A percentile compares a stretch with the other conserved stretches of the same genome.
Evolutionary conservation across 2,888 invertebrate species (phyloP).

Genomic region (Drosophila mimetica): DNA sequence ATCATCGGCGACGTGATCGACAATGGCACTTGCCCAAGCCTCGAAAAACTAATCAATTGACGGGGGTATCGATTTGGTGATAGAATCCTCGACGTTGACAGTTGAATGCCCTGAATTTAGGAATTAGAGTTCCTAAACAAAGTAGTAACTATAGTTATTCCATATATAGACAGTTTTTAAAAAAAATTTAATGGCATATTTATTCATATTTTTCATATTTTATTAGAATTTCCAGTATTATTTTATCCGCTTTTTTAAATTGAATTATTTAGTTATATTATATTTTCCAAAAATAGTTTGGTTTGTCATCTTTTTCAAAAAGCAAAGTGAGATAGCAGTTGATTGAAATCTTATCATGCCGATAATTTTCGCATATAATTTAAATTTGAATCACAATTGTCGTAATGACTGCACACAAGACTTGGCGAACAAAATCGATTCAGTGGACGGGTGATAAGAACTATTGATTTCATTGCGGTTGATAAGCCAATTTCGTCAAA

Average conservation of each 20-base stretch:
- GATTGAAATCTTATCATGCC: slow-evolving; percentile 20
- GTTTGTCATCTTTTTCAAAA: neutral
- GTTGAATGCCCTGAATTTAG: neutral
- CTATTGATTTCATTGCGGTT: slow-evolving; percentile 22
- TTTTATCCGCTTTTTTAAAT: too few species aligned
- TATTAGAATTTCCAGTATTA: too few species aligned
- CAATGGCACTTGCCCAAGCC: slow-evolving; percentile 50
- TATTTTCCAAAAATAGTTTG: neutral
- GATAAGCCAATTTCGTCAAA: slow-evolving; percentile 15
- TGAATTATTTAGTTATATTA: too few species aligned
- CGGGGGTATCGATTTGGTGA: slow-evolving; percentile 1
- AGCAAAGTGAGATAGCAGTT: neutral
- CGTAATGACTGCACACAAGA: slow-evolving; percentile 6
- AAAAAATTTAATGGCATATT: neutral
- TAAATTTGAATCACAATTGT: slow-evolving; percentile 33
- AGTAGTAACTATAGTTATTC: too few species aligned
- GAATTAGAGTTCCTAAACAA: neutral
- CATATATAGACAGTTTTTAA: too few species aligned
- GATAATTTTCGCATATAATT: slow-evolving; percentile 20
- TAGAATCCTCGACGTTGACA: neutral
- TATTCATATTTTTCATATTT: neutral
- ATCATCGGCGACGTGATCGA: slow-evolving; percentile 54
- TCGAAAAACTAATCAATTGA: slow-evolving; percentile 61
- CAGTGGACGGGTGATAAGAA: slow-evolving; percentile 19
- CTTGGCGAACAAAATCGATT: slow-evolving; percentile 12